Percentiles rank a stretch among this genome's conserved stretches.
These are phyloP conservation scores for Hydrochoerus hydrochaeris DNA, from an alignment of 2,113 vertebrate species.

Conservation along the genomic window DNA sequence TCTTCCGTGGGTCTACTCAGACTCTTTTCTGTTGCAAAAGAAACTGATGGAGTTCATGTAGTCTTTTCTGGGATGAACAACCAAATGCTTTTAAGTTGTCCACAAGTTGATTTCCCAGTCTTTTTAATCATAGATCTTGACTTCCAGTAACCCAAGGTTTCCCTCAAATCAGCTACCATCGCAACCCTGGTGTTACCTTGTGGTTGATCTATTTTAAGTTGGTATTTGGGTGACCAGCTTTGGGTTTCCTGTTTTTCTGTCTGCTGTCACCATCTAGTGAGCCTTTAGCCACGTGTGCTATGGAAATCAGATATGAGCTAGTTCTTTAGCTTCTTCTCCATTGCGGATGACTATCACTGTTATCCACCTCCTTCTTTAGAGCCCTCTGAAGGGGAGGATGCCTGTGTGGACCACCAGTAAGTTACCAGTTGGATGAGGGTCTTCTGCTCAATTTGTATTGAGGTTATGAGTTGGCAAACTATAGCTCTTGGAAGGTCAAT, in stretches of 20 bases:
- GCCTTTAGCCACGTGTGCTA: not conserved
- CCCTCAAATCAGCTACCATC: not conserved
- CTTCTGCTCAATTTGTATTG: not conserved
- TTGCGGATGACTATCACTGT: not conserved
- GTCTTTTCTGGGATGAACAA: not conserved
- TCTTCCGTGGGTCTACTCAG: not conserved
- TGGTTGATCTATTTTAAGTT: not conserved
- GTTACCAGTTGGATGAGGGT: not conserved
- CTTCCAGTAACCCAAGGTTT: not conserved
- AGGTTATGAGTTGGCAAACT: not conserved
- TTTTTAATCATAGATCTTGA: not conserved
- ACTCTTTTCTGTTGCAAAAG: conserved; percentile 21
- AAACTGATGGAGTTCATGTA: not conserved
- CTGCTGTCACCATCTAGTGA: not conserved
- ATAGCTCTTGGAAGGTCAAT: not conserved
- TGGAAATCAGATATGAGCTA: not conserved
- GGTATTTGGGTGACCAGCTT: not conserved
- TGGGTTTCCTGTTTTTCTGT: not conserved
- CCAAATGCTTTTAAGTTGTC: not conserved
- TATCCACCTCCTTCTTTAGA: not conserved
- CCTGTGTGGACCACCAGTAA: not conserved
- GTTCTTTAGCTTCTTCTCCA: not conserved
- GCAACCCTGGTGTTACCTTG: not conserved
- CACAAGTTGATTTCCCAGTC: not conserved
- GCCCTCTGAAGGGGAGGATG: not conserved